phyloP scores from a whole-genome alignment of 2,797 vertebrate genomes.

The Coluber constrictor region DNA sequence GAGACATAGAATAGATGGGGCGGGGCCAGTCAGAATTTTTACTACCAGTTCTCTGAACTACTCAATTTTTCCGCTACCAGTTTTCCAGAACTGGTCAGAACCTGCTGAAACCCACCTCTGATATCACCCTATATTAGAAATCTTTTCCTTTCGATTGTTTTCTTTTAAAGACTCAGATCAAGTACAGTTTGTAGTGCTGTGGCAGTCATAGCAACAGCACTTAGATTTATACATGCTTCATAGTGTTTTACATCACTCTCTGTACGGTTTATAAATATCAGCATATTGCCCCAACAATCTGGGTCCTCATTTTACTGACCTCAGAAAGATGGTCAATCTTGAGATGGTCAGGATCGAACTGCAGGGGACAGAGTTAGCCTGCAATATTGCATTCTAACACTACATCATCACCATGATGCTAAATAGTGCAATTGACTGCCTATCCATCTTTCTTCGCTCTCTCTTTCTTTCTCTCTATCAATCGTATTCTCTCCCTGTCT shows the following conservation, averaged over 20 bases:
- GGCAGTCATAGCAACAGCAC: neutral
- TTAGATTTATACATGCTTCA: neutral
- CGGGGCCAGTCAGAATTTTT: too few species aligned
- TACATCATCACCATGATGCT: neutral
- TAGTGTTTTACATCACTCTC: neutral
- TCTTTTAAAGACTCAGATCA: neutral
- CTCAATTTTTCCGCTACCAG: too few species aligned
- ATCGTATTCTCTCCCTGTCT: neutral
- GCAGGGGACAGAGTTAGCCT: neutral
- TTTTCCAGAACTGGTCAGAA: too few species aligned
- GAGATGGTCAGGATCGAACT: neutral
- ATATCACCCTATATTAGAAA: too few species aligned
- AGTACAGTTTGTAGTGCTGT: neutral
- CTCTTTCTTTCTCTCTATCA: too few species aligned
- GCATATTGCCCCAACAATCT: neutral
- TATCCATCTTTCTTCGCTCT: neutral
- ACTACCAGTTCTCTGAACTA: too few species aligned
- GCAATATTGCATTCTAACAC: neutral
- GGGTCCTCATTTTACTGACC: neutral
- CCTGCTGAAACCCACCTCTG: too few species aligned
- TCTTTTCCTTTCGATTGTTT: too few species aligned
- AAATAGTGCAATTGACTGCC: neutral
- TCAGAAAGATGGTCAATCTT: neutral
- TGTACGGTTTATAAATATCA: neutral
- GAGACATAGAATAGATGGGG: too few species aligned